phyloP scores from a whole-genome alignment of 2,888 invertebrate species.

The Aphodius sticticus region DNA sequence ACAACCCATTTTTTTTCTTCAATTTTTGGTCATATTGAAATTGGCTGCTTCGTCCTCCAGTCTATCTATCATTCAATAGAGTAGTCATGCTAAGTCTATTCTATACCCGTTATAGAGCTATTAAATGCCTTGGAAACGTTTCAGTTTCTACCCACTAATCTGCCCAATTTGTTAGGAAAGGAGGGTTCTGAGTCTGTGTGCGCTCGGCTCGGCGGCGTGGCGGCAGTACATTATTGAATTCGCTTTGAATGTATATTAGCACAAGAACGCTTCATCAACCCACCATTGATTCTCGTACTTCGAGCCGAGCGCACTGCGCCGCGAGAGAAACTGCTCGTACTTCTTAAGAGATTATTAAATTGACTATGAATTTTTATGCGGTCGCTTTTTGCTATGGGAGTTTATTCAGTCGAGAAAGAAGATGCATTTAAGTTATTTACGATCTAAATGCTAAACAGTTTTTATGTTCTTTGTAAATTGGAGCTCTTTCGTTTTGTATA shows the following conservation, averaged over 20 bases:
- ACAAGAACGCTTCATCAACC: not conserved
- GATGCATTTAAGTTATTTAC: not conserved
- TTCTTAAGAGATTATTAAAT: not conserved
- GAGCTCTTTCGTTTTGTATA: too few species aligned
- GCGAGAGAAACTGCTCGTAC: not conserved
- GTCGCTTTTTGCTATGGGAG: not conserved
- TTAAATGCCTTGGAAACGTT: not conserved
- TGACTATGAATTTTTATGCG: not conserved
- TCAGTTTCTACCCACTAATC: not conserved
- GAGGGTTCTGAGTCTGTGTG: not conserved
- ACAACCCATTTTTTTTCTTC: too few species aligned
- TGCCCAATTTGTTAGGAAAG: not conserved
- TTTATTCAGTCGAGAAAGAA: not conserved
- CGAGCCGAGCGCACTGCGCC: not conserved
- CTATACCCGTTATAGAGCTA: not conserved
- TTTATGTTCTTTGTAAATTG: not conserved
- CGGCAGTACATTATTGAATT: constrained; percentile 4
- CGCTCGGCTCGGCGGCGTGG: not conserved
- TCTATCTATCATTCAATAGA: not conserved
- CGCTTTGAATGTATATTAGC: constrained; percentile 4
- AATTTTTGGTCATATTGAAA: too few species aligned
- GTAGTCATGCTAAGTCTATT: not conserved
- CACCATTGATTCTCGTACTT: not conserved
- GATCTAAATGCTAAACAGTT: not conserved
- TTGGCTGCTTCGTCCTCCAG: not conserved